Conservation (phyloP, 2,797 vertebrate species). For the Kryptopterus vitreolus region DNA sequence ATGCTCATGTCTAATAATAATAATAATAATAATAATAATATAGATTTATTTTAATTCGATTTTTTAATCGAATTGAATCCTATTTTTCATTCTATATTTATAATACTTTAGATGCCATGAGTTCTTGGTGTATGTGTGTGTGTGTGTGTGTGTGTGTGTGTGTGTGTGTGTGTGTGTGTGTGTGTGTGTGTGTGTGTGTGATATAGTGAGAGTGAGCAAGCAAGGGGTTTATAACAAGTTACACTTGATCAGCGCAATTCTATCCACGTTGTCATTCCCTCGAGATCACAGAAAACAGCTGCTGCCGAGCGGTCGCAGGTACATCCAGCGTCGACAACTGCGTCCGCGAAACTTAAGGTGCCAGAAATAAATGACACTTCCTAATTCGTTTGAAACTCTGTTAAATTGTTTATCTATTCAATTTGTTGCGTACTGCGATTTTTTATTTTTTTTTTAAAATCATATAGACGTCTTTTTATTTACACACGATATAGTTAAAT, state of each 20-base stretch:
- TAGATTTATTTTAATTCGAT: neutral
- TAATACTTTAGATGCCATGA: neutral
- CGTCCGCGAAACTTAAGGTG: neutral
- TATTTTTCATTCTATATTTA: neutral
- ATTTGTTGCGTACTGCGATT: neutral
- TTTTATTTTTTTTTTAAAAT: neutral
- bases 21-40: too few species aligned
- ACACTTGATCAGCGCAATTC: constrained; percentile 10
- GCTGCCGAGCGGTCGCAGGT: neutral
- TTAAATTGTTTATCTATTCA: neutral
- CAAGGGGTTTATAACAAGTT: constrained; percentile 3
- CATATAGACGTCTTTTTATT: neutral
- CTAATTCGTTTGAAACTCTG: neutral
- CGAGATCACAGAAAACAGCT: neutral
- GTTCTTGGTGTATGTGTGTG: neutral
- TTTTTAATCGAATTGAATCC: neutral
- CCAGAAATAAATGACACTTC: neutral
- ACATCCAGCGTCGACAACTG: neutral
- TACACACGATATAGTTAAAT: too few species aligned
- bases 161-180: too few species aligned
- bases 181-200: too few species aligned
- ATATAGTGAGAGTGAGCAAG: neutral
- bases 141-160: too few species aligned
- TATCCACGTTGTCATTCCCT: neutral
- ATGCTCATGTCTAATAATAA: too few species aligned